A percentile compares a stretch with the other conserved stretches of the same genome.
Conservation (phyloP, 2,888 invertebrate species). For the Ectemnius cavifrons region DNA sequence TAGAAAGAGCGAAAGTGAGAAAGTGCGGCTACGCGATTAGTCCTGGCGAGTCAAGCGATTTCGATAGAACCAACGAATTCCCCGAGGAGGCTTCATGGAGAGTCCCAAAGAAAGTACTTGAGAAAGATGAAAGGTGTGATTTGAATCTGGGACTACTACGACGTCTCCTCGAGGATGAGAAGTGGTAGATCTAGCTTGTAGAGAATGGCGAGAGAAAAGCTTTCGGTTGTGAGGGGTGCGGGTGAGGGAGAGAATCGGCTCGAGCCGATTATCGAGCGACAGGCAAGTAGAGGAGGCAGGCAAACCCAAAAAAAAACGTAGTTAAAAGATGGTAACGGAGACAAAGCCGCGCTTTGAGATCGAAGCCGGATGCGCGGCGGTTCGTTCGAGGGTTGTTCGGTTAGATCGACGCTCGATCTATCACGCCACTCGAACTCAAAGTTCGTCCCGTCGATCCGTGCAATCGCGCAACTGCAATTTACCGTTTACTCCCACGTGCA, state of each 20-base stretch:
- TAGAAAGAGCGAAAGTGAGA: slow-evolving; percentile 54
- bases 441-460: too few relatives aligned
- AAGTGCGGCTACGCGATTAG: slow-evolving; percentile 26
- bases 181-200: too few relatives aligned
- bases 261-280: too few relatives aligned
- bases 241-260: too few relatives aligned
- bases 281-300: slow-evolving; percentile 26
- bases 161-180: too few relatives aligned
- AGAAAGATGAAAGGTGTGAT: neutral
- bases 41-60: neutral
- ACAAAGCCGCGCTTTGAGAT: slow-evolving; percentile 27
- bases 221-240: too few relatives aligned
- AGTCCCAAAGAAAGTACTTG: neutral
- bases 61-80: neutral
- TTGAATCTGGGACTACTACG: too few relatives aligned
- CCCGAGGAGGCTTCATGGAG: neutral
- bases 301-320: slow-evolving; percentile 15
- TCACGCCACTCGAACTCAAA: neutral
- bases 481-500: too few relatives aligned
- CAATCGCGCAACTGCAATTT: too few relatives aligned
- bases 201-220: too few relatives aligned
- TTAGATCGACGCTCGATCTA: slow-evolving; percentile 5
- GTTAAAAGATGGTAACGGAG: slow-evolving; percentile 28
- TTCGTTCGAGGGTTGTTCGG: slow-evolving; percentile 6
- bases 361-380: slow-evolving; percentile 25